Percentiles rank a stretch among this genome's conserved stretches.
These are phyloP conservation scores for Lochmaea crataegi DNA, from an alignment of 2,888 invertebrate species.

Conservation along the genomic window DNA sequence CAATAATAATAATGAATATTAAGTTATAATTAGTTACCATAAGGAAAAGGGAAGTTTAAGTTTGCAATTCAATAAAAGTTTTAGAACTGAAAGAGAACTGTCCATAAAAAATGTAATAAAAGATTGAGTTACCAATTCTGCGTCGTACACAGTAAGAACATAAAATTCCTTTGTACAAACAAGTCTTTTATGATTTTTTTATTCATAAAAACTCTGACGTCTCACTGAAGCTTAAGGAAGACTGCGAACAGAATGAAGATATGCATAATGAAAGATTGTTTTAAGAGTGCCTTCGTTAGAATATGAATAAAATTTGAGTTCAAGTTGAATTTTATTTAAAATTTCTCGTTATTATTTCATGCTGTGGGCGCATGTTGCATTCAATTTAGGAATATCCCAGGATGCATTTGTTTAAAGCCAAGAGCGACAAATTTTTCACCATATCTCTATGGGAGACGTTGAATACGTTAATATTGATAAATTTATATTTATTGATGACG, in stretches of 20 bases:
- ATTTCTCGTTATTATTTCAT: no score
- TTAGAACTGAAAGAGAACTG: not conserved
- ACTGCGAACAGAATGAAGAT: not conserved
- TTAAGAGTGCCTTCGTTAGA: no score
- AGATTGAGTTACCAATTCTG: not conserved
- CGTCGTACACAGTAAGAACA: not conserved
- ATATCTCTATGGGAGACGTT: no score
- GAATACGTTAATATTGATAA: no score
- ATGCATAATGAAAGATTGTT: not conserved
- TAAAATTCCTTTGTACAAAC: constrained; percentile 4
- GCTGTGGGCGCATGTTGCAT: no score
- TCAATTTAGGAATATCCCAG: no score
- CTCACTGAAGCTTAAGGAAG: not conserved
- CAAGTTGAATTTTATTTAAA: no score
- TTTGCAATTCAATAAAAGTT: not conserved
- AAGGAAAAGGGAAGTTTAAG: not conserved
- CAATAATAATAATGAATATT: not conserved
- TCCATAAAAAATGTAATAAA: constrained; percentile 11
- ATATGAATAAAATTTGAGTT: no score
- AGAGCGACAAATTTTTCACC: no score
- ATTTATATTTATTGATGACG: no score
- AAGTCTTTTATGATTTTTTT: constrained; percentile 3
- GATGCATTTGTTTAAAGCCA: no score
- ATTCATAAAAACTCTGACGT: not conserved
- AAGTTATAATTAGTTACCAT: not conserved